Conservation (phyloP, 2,797 vertebrate genomes). For the Notoglanidium macrostoma region DNA sequence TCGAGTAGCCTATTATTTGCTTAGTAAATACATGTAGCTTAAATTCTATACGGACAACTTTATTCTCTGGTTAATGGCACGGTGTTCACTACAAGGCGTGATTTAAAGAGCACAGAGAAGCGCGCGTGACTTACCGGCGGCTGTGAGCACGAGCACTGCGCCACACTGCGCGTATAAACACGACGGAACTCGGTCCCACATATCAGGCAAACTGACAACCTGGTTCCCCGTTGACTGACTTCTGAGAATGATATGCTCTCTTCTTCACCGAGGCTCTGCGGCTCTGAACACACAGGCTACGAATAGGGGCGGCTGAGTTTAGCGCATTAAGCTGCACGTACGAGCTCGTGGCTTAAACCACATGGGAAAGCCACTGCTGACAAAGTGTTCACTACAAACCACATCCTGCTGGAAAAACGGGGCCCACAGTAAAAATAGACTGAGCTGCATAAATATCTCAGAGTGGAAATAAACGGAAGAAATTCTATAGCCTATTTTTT, state of each 20-base stretch:
- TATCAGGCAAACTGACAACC: conserved; percentile 5
- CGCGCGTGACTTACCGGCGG: conserved; percentile 39
- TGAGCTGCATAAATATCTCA: background rate
- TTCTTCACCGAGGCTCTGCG: background rate
- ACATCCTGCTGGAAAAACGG: background rate
- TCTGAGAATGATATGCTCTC: background rate
- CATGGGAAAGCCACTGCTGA: background rate
- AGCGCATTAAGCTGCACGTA: background rate
- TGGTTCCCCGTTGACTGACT: background rate
- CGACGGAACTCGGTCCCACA: conserved; percentile 44
- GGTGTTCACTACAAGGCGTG: background rate
- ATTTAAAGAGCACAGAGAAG: background rate
- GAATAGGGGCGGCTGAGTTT: background rate
- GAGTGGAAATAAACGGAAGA: background rate
- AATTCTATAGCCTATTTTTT: background rate
- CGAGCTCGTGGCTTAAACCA: background rate
- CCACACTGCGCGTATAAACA: conserved; percentile 34
- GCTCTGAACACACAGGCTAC: background rate
- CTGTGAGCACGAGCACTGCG: conserved; percentile 36
- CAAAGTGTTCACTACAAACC: background rate
- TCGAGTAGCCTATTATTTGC: background rate
- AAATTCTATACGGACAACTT: background rate
- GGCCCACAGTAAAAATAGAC: background rate
- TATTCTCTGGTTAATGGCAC: background rate
- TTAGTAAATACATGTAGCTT: background rate